Percentiles rank a stretch among this genome's conserved stretches.
Conservation (phyloP, 2,113 vertebrate genomes). For the Ochotona princeps region DNA sequence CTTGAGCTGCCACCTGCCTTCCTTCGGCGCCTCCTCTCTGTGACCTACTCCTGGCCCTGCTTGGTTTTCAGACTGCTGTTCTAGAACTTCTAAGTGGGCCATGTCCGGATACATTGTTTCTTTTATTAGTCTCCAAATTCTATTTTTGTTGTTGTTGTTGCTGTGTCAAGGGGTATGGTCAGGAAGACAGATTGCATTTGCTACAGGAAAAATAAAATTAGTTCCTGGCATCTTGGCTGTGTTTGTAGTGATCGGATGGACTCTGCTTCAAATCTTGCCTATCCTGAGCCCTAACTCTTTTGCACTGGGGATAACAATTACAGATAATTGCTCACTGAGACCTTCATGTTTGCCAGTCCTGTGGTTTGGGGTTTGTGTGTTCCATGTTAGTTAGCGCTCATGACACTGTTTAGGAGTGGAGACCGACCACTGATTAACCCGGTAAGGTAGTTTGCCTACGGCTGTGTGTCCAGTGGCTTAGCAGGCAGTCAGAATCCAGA, state of each 20-base stretch:
- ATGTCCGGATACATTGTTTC: not conserved
- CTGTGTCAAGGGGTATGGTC: constrained; percentile 13
- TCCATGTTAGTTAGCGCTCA: constrained; percentile 1
- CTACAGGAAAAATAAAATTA: constrained; percentile 50
- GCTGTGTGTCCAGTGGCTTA: not conserved
- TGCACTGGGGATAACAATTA: constrained; percentile 4
- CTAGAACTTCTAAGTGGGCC: constrained; percentile 18
- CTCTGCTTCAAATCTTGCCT: constrained; percentile 20
- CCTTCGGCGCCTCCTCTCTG: not conserved
- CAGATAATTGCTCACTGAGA: not conserved
- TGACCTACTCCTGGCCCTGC: constrained; percentile 21
- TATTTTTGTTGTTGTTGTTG: constrained; percentile 35
- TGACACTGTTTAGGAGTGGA: not conserved
- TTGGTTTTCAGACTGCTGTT: constrained; percentile 10
- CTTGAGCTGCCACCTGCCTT: not conserved
- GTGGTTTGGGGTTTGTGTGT: not conserved
- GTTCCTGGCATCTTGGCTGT: not conserved
- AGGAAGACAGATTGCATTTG: constrained; percentile 64
- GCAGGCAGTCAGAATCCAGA: not conserved
- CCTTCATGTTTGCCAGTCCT: not conserved
- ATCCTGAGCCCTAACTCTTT: not conserved
- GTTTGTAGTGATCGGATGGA: constrained; percentile 16
- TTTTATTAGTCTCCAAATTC: constrained; percentile 51
- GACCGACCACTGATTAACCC: not conserved
- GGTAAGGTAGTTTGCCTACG: not conserved